phyloP scores from a whole-genome alignment of 2,113 vertebrate species.

The Elephas maximus region DNA sequence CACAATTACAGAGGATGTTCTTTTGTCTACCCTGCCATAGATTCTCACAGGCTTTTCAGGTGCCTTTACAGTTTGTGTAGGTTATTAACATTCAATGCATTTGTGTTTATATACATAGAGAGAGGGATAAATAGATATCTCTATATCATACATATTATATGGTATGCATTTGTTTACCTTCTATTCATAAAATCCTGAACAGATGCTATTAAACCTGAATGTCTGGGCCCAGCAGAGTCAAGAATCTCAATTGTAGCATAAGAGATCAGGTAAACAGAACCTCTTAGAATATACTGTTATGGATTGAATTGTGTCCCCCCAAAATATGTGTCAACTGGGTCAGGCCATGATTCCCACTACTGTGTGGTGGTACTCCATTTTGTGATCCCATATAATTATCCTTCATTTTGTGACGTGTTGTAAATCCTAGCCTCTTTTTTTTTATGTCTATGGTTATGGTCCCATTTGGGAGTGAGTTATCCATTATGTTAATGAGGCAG shows the following conservation, averaged over 20 bases:
- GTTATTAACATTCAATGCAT: not conserved
- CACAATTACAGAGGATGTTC: not conserved
- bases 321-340: too few relatives aligned
- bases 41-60: fast-evolving
- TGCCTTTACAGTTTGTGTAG: not conserved
- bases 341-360: too few relatives aligned
- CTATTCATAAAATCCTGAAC: not conserved
- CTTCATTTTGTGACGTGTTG: too few relatives aligned
- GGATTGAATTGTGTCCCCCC: too few relatives aligned
- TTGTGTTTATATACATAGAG: fast-evolving
- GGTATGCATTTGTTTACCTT: not conserved
- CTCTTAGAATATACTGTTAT: too few relatives aligned
- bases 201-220: not conserved
- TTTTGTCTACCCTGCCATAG: not conserved
- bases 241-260: not conserved
- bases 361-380: too few relatives aligned
- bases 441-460: too few relatives aligned
- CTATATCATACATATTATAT: not conserved
- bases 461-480: too few relatives aligned
- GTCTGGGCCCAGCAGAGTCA: not conserved
- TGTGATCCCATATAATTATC: too few relatives aligned
- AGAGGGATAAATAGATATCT: not conserved
- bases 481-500: too few relatives aligned
- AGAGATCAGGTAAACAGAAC: not conserved
- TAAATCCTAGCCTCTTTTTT: too few relatives aligned